A percentile compares a stretch with the other conserved stretches of the same genome.
phyloP scores from a whole-genome alignment of 1,140 invertebrate species.

The Pemphigus obesinymphae region DNA sequence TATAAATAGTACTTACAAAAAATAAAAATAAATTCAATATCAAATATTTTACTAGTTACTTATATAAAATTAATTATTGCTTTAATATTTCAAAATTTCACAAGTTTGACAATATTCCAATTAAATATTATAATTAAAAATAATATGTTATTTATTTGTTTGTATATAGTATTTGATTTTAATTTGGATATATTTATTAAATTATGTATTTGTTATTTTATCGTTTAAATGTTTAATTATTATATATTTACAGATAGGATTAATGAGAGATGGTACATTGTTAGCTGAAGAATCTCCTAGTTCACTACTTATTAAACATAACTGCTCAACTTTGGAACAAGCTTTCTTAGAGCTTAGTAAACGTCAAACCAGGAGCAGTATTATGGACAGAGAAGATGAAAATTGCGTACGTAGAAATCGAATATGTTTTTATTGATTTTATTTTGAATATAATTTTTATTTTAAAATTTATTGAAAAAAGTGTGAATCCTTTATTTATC shows the following conservation, averaged over 20 bases:
- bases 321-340: slow-evolving; percentile 55
- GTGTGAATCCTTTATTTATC: neutral
- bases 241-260: slow-evolving; percentile 53
- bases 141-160: neutral
- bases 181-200: neutral
- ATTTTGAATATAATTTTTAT: neutral
- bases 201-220: neutral
- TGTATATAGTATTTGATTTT: neutral
- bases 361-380: slow-evolving; percentile 40
- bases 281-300: slow-evolving; percentile 58
- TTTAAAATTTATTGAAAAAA: neutral
- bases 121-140: no score
- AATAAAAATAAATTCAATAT: no score
- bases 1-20: no score
- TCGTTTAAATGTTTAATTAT: neutral
- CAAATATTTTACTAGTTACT: no score
- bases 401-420: slow-evolving; percentile 39
- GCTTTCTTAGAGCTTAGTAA: slow-evolving; percentile 44
- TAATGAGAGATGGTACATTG: slow-evolving; percentile 59
- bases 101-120: no score
- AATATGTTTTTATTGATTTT: neutral
- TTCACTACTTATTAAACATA: slow-evolving; percentile 52
- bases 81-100: no score
- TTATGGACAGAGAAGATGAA: slow-evolving; percentile 43
- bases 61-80: no score